These are phyloP conservation scores for Brevimyrus niger DNA, from an alignment of 2,113 vertebrate genomes.

Conservation along the genomic window DNA sequence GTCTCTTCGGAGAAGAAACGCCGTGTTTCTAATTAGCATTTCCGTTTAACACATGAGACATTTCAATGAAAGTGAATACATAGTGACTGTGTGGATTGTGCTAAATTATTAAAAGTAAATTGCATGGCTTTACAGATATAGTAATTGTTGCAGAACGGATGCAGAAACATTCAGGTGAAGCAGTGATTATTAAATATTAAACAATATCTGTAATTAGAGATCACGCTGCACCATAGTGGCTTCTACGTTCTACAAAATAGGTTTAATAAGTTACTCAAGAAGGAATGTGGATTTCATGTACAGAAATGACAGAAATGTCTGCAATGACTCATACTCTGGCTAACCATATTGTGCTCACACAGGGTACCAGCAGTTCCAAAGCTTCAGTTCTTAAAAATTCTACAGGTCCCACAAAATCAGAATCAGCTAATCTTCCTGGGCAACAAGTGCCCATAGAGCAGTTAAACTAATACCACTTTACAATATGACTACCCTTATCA, in stretches of 20 bases:
- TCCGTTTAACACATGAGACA: slow-evolving; percentile 3
- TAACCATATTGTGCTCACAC: background rate
- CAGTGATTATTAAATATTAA: background rate
- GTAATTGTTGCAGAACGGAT: background rate
- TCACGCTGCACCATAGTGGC: background rate
- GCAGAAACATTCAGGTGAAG: background rate
- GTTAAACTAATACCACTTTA: background rate
- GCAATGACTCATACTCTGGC: background rate
- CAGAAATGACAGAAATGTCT: background rate
- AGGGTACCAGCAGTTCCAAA: background rate
- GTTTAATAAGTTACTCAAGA: background rate
- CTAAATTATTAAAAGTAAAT: slow-evolving; percentile 2
- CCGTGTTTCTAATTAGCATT: background rate
- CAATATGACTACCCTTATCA: background rate
- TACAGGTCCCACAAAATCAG: background rate
- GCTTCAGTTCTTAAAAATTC: background rate
- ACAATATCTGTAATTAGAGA: background rate
- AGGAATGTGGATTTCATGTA: background rate
- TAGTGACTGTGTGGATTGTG: background rate
- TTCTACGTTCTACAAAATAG: background rate
- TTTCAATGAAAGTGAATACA: background rate
- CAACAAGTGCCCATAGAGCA: background rate
- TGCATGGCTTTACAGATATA: background rate
- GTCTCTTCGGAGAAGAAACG: background rate
- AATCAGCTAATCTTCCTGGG: background rate